Base-by-base conservation (phyloP, 92 coral and sea anemone genomes). In the Palythoa grandis region DNA sequence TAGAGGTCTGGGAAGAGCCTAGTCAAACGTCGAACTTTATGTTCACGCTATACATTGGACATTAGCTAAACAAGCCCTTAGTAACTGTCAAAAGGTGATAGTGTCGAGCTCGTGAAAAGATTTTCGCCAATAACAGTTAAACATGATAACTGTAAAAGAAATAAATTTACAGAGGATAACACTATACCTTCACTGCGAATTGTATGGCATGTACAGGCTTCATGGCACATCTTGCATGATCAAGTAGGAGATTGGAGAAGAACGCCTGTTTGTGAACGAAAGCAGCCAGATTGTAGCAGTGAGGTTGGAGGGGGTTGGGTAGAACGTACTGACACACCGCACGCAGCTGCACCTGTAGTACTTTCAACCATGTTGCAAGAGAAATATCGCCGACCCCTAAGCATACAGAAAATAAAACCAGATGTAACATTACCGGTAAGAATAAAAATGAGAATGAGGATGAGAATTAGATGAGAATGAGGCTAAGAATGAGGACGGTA, bases 201-300 rank as follows among this genome's bases (percentile, higher is more conserved):
- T 77, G 91, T 63, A 94, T 84, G 7, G 92, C 60, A 60, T 90
- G 94, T 1, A 90, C 91, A 35, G 95, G 58, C 78, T 92, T 92
- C 71, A 88, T 87, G 43, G 78, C 37, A 11, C 72, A 37, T 43
- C 85, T 92, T 17, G 93, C 95, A 48, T 85, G 88, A 78, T 92
- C 98, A 83, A 91, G 89, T 47, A 94, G 87, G 72, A 94, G 89
- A 52, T 88, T 90, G 48, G 95, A 91, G 24, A 94, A 63, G 82
- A 90, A 92, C n/a, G 98, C 94, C 58, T 94, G 98, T 38, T 89
- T 90, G 38, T 92, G 95, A n/a, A 82, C 90, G 71, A 94, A 83
- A 50, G 89, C 89, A 0, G 89, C 94, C 43, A 91, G 91, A n/a
- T 63, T 54, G 78, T 83, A 89, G 19, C 86, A 86, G 29, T 16